phyloP scores from a whole-genome alignment of 30 jellyfish, hydroid and myxozoan species.

The Pseudorhiza aurosa region DNA sequence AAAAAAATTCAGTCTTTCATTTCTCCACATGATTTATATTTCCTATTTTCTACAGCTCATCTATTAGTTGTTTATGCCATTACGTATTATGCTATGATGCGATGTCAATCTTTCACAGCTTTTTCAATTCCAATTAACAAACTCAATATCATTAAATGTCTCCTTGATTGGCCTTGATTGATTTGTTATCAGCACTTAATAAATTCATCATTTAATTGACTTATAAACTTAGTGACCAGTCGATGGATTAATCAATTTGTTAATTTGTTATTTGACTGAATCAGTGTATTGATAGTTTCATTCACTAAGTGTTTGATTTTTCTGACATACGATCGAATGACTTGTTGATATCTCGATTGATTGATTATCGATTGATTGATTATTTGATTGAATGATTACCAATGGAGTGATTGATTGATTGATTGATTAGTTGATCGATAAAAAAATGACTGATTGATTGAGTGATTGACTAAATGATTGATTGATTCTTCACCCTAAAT shows the following conservation, averaged over 20 bases:
- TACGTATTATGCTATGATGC: too few relatives aligned
- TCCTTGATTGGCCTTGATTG: too few relatives aligned
- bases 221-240: too few relatives aligned
- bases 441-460: not conserved
- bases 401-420: not conserved
- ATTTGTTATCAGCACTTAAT: too few relatives aligned
- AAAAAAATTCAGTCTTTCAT: not conserved
- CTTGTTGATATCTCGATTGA: too few relatives aligned
- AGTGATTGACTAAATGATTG: not conserved
- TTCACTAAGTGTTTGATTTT: not conserved
- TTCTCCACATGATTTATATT: not conserved
- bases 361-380: not conserved
- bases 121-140: too few relatives aligned
- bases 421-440: not conserved
- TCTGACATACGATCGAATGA: too few relatives aligned
- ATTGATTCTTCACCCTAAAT: not conserved
- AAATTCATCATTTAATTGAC: too few relatives aligned
- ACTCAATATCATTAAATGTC: too few relatives aligned
- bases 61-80: not conserved
- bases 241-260: too few relatives aligned
- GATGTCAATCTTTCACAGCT: too few relatives aligned
- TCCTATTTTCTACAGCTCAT: not conserved
- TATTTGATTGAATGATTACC: not conserved
- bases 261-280: too few relatives aligned
- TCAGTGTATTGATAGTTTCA: not conserved